Evolutionary conservation across 2,113 vertebrate genomes (phyloP), one percentile per base, ranked within the genome.

Genomic region (Esox niger): DNA sequence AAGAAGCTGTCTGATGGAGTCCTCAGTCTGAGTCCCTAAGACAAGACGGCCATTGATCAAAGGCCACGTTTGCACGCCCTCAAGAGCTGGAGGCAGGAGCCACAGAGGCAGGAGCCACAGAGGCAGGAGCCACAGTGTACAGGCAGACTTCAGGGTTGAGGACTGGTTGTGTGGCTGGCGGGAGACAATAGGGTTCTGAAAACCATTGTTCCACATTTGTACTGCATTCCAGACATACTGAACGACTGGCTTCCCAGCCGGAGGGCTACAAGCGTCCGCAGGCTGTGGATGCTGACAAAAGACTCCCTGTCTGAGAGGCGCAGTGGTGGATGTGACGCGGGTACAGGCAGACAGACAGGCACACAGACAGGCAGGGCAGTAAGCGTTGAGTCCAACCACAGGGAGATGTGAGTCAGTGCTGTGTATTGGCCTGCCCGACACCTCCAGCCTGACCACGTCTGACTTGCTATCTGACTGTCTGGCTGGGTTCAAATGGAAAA

Each of bases 41-140:
- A 83, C 79, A 84, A 78, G 78, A n/a, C 79, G 75, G 74, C 25
- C 46, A 69, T 35, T 84, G 81, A 83, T 89, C 80, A 90, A 89
- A 89, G 84, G 52, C 30, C 68, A 70, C 66, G 86, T 89, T 80
- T 88, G 82, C 86, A 88, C 87, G 83, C 83, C 80, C 86, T 80
- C 75, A 54, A 59, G 63, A 79, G 79, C 68, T 81, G 68, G 76
- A 77, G 65, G 76, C 76, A 81, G 77, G 81, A 80, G 84, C 78
- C 83, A 81, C 76, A 72, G 84, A 88, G 10, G 76, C 76, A 81
- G 77, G 81, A 80, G 84, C 78, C 83, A 81, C 76, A 72, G 76
- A 77, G 65, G 76, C 76, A 81, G 77, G 81, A 80, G 84, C 78
- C 83, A 81, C 76, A 72, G 84, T 87, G 10, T 35, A 1, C 33